Base-by-base conservation (phyloP, 2,888 invertebrate species). In the Emmelina monodactyla region DNA sequence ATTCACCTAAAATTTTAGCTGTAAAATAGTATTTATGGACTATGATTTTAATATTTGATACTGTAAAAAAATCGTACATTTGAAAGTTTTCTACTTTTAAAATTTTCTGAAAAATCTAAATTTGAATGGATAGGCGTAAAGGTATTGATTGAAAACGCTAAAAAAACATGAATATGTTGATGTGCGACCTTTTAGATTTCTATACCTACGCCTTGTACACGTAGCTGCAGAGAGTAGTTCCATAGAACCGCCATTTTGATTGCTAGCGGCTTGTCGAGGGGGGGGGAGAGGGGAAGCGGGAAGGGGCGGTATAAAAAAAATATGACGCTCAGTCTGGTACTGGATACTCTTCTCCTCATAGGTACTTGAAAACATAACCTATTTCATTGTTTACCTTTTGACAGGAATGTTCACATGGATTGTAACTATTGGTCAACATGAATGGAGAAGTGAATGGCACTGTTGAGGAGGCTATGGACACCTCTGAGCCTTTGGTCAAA, bases 201-300 rank as follows among this genome's bases (percentile, higher is more conserved):
- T 45, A 47, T 52, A 43, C 38, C 38, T 41, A 53, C 45, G 50
- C n/a, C n/a, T 55, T 58, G 62, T 62, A 70, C 65, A 70, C 68
- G 67, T 69, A 68, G 61, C 53, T 66, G 49, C 55, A 53, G 41
- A 53, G 62, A 29, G 29, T 55, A 52, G 58, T 58, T 62, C 65
- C 63, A 64, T 65, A 57, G 60, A 62, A 70, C 71, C 72, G 75
- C 75, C 75, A 76, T 76, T 75, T 76, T 73, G 75, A 70, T 69
- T 72, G 62, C 66, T 63, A 66, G 64, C 59, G 68, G 64, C 64
- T 63, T 62, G 62, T 59, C 62, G 63, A 64, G 58, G 66, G 64
- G 62, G 55, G 51, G 51, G 50, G 56, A 59, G 45, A 55, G 48
- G 52, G 56, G 46, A 58, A 54, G 58, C 56, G 55, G 59, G 53